Conservation (phyloP, 2,113 vertebrate genomes). For the Callionymus lyra region DNA sequence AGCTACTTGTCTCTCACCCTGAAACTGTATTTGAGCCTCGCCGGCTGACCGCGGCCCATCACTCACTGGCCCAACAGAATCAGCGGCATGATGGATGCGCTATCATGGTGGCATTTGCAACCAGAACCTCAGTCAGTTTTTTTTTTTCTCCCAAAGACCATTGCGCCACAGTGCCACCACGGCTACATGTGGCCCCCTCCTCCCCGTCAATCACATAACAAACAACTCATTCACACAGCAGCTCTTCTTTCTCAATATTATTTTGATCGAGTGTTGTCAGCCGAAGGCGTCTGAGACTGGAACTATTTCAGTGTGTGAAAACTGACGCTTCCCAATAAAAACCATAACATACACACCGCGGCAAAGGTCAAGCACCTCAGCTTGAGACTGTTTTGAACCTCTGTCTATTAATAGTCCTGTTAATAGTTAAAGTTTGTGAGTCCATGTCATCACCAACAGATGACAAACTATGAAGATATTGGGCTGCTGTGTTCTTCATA, state of each 20-base stretch:
- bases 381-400: no score
- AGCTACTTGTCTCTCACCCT: conserved; percentile 40
- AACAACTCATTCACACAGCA: conserved; percentile 3
- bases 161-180: conserved; percentile 16
- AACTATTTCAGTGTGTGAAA: conserved; percentile 8
- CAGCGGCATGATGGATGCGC: conserved; percentile 35
- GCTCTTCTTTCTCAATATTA: conserved; percentile 14
- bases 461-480: no score
- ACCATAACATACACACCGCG: no score
- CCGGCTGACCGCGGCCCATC: conserved; percentile 36
- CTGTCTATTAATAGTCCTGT: no score
- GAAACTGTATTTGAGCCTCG: conserved; percentile 40
- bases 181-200: conserved; percentile 5
- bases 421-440: no score
- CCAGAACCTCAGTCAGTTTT: conserved; percentile 36
- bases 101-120: conserved; percentile 35
- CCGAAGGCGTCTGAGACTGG: not conserved
- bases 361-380: no score
- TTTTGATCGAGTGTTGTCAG: conserved; percentile 14
- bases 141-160: conserved; percentile 5
- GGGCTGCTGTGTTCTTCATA: no score
- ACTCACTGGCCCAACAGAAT: conserved; percentile 48
- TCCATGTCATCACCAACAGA: no score
- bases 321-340: not conserved
- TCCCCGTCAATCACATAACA: not conserved